Base-by-base conservation (phyloP, 2,888 invertebrate genomes). In the Cheilosia variabilis region DNA sequence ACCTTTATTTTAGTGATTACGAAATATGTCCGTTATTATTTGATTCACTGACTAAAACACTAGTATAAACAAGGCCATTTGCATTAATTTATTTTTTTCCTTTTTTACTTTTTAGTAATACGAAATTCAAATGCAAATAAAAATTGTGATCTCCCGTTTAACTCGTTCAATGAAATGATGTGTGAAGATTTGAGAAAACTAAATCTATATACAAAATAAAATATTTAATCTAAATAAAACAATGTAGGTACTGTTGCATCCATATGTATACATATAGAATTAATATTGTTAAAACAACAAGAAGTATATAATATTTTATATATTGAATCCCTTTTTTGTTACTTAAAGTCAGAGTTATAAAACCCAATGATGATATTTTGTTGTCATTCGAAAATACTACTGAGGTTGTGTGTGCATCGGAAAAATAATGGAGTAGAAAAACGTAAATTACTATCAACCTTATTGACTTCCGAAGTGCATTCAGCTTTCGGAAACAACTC, bases 131-230 rank as follows among this genome's bases (percentile, higher is more conserved):
- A 72, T 62, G 19, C 17, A 53, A 62, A 47, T 45, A 63, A 47
- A 73, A 75, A 63, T 65, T 75, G 73, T 75, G 73, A 63, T 75
- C 73, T 75, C 73, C 47, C 22, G 22, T 63, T 57, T 43, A 62
- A 65, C 31, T 22, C 24, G 45, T 73, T 73, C 53, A 62, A 73
- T 62, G 47, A 24, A 55, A 55, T 17, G 6, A 60, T 52, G n/a
- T 72, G 73, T 22, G 53, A 63, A 62, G 41, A 57, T 58, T 17
- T 37, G 13, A 24, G 34, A 62, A 19, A 60, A 47, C n/a, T 45
- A 53, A 15, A 43, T 53, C 19, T 63, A 55, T 60, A 50, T 17
- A 41, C 5, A 53, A 53, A 60, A 60, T 45, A 50, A 62, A 53
- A 72, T 72, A 62, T 72, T 75, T 47, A 75, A 75, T 75, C 55